Base-by-base conservation (phyloP, 2,888 invertebrate species). In the Corythucha ciliata region DNA sequence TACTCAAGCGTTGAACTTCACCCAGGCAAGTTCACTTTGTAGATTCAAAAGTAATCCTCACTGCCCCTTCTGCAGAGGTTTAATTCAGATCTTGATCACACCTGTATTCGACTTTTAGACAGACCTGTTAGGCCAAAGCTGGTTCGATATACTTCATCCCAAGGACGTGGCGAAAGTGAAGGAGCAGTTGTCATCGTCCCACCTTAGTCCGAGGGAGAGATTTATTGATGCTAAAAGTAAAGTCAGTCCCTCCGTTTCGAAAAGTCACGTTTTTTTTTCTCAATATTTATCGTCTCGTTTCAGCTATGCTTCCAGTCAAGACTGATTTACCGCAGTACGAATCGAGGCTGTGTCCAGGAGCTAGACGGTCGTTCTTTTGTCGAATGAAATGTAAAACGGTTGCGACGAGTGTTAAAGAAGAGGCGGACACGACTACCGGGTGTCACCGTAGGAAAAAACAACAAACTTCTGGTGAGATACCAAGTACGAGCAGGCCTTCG, bases 81-180 rank as follows among this genome's bases (percentile, higher is more conserved):
- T 29, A 8, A 8, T 10, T 8, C 8, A 29, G 12, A 29, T 29
- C 10, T 29, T 8, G 8, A 10, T 29, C 12, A 29, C 29, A 29
- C 8, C n/a, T n/a, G n/a, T n/a, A n/a, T n/a, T n/a, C n/a, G 14
- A 14, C 8, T 51, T 54, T 39, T 72, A 87, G 83, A 76, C 80
- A 49, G 93, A 94, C 66, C 72, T 94, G 45, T 67, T 92, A 54
- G 92, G 92, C 0, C 91, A 92, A 70, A 92, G 89, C 66, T 77
- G 91, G 75, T 93, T 94, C 68, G 93, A 94, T 68, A 87, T 92
- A 58, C 71, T 94, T 37, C 93, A 94, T 68, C 92, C 92, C 0
- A 90, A 91, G 68, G 94, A 94, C 69, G 86, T 94, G 29, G 83
- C 83, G 52, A 93, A 92, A 70, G 90, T 93, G 4, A 94, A 94